Base-by-base conservation (phyloP, 2,888 invertebrate species). In the Drosophila vallismaia region DNA sequence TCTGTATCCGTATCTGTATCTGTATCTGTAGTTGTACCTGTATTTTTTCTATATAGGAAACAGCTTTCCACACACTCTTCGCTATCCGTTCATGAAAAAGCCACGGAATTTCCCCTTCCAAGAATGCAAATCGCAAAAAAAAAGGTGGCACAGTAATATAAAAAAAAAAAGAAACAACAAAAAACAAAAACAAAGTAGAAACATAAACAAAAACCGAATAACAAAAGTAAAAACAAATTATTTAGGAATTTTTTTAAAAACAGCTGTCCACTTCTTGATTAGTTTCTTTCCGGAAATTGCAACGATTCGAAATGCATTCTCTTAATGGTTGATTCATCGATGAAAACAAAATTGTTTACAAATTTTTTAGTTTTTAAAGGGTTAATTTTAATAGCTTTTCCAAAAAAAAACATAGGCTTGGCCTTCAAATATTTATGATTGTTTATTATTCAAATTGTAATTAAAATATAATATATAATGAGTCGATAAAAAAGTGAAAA, bases 41-140 rank as follows among this genome's bases (percentile, higher is more conserved):
- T 60, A 58, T 60, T 8, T 36, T 10, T 14, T 12, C 10, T 19
- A 9, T 44, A 42, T 14, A 19, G 14, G 40, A 42, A 42, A 42
- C 40, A 42, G 40, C 40, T 42, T 42, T 42, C 9, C 40, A 42
- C 40, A 36, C 36, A 36, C n/a, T n/a, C 36, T n/a, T n/a, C 36
- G n/a, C 36, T 36, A 6, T 36, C 36, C 36, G 33, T 33, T 33
- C 4, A 33, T 33, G n/a, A 33, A 33, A 10, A 33, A 33, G 33
- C 40, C 19, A 8, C 14, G 19, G 40, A 42, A 42, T 14, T 60
- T 58, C 29, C 31, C 36, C 33, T 54, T 44, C 54, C 40, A 54
- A 49, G 66, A 55, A 67, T 67, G 48, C 10, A 36, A 33, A 44
- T 42, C 40, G 48, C 54, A 64, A 60, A 58, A 36, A 58, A 36